Evolutionary conservation across 2,888 invertebrate genomes (phyloP).

Genomic region (Drosophila vallismaia): DNA sequence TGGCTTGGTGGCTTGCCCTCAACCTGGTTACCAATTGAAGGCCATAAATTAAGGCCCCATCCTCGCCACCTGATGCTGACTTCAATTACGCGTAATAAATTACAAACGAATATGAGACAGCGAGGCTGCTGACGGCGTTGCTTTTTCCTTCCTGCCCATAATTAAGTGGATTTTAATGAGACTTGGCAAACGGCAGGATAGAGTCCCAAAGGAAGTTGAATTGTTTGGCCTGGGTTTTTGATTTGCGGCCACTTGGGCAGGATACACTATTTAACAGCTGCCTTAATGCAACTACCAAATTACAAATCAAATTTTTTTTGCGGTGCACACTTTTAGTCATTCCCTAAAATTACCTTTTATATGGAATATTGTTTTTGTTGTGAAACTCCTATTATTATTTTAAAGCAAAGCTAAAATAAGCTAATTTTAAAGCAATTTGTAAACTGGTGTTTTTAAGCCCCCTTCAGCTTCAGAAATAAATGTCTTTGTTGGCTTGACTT

Average conservation of each 20-base stretch:
- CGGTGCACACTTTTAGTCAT: too few species aligned
- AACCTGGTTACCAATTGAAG: constrained; percentile 39
- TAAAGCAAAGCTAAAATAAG: too few species aligned
- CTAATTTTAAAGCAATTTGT: constrained; percentile 50
- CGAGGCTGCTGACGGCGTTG: constrained; percentile 33
- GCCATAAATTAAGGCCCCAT: constrained; percentile 36
- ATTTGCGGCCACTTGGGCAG: constrained; percentile 57
- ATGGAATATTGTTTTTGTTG: too few species aligned
- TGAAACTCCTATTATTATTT: too few species aligned
- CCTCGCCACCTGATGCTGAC: constrained; percentile 52
- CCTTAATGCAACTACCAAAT: too few species aligned
- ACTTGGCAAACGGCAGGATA: constrained; percentile 19
- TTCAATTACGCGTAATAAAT: constrained; percentile 74
- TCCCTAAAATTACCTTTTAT: too few species aligned
- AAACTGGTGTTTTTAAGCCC: constrained; percentile 12
- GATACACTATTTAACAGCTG: background rate
- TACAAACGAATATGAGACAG: constrained; percentile 47
- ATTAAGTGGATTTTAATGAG: constrained; percentile 79
- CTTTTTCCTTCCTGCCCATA: constrained; percentile 50
- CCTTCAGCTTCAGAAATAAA: constrained; percentile 60
- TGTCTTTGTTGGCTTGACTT: constrained; percentile 35
- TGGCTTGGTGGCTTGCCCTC: constrained; percentile 13
- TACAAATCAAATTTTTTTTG: too few species aligned
- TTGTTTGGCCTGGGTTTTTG: constrained; percentile 37
- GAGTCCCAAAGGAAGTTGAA: constrained; percentile 30